Percentiles rank a stretch among this genome's conserved stretches.
Evolutionary conservation across 1,140 invertebrate genomes (phyloP).

Genomic region (Leptinotarsa texana): DNA sequence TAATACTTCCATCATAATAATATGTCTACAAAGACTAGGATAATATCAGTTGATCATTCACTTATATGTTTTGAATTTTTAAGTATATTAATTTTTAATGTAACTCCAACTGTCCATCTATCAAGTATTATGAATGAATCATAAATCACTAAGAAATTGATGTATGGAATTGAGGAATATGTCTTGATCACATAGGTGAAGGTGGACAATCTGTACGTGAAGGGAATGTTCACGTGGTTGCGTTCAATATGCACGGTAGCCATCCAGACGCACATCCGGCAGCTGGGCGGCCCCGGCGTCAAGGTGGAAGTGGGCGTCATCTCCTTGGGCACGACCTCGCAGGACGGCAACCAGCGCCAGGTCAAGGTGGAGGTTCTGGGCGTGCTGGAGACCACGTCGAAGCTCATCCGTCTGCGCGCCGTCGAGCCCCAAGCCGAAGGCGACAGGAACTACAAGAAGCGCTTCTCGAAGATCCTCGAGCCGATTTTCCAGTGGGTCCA

Average conservation of each 20-base stretch:
- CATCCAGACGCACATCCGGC: slow-evolving; percentile 72
- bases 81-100: no score
- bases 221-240: slow-evolving; percentile 78
- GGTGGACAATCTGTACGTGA: slow-evolving; percentile 75
- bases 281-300: slow-evolving; percentile 70
- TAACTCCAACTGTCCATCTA: no score
- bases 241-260: slow-evolving; percentile 77
- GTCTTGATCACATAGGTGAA: slow-evolving; percentile 61
- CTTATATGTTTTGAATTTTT: no score
- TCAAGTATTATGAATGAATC: no score
- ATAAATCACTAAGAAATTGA: no score
- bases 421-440: slow-evolving; percentile 78
- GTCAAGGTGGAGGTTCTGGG: slow-evolving; percentile 88
- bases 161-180: no score
- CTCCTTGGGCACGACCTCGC: slow-evolving; percentile 83
- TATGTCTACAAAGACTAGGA: no score
- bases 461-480: slow-evolving; percentile 78
- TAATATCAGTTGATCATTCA: no score
- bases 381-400: slow-evolving; percentile 76
- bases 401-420: slow-evolving; percentile 74
- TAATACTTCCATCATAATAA: no score
- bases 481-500: slow-evolving; percentile 78
- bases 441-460: slow-evolving; percentile 75
- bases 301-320: slow-evolving; percentile 82
- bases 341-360: slow-evolving; percentile 79